Percentiles rank a stretch among this genome's conserved stretches.
Evolutionary conservation across 2,113 vertebrate species (phyloP).

Genomic region (Ptyas mucosa): DNA sequence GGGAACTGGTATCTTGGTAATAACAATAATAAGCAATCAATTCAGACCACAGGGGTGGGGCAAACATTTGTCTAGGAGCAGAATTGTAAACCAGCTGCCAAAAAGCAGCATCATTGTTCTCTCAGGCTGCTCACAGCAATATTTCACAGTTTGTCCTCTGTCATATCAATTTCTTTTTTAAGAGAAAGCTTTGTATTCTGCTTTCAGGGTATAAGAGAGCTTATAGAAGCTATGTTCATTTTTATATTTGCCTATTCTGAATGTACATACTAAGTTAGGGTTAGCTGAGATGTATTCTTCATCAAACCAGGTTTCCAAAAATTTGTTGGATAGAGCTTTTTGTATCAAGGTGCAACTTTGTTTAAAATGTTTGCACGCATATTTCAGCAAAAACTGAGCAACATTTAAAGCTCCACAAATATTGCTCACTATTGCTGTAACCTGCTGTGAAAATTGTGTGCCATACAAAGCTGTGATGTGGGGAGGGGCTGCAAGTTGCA

Average conservation of each 20-base stretch:
- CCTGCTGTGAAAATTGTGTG: not conserved
- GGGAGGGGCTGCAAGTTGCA: not conserved
- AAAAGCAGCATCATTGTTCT: not conserved
- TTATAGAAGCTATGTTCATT: not conserved
- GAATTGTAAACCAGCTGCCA: not conserved
- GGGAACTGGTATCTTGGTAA: not conserved
- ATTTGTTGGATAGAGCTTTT: not conserved
- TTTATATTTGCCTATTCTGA: not conserved
- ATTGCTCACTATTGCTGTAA: not conserved
- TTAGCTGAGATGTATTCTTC: not conserved
- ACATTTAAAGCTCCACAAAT: not conserved
- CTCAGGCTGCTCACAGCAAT: not conserved
- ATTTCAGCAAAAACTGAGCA: not conserved
- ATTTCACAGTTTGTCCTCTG: not conserved
- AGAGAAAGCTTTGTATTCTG: not conserved
- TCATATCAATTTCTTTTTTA: not conserved
- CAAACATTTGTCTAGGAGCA: not conserved
- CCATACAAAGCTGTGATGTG: not conserved
- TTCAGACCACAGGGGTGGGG: not conserved
- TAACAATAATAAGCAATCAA: not conserved
- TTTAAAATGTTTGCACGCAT: not conserved
- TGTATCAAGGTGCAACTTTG: not conserved
- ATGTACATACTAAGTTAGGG: not conserved
- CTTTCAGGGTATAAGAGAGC: not conserved
- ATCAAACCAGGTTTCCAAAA: not conserved